Percentiles rank a stretch among this genome's conserved stretches.
These are phyloP conservation scores for Enteromius viviparus DNA, from an alignment of 2,797 vertebrate species.

Conservation along the genomic window DNA sequence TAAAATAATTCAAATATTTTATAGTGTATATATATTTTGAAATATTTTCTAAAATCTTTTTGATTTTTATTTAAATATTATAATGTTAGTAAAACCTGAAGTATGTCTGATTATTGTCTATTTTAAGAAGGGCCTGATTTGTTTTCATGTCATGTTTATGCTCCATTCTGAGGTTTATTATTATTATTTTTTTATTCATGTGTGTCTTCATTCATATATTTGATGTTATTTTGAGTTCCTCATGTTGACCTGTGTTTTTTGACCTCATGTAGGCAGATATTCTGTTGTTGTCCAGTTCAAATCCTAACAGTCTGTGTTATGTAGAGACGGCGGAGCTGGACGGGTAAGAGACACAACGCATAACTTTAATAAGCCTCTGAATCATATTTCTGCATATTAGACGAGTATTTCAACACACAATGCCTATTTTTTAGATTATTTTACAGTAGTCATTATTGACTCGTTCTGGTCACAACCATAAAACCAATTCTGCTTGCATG, in stretches of 20 bases:
- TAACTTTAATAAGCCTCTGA: slow-evolving; percentile 17
- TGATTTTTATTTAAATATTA: too few species aligned
- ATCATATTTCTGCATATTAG: background rate
- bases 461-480: background rate
- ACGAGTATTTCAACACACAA: background rate
- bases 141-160: background rate
- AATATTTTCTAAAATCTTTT: background rate
- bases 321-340: slow-evolving; percentile 84
- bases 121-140: background rate
- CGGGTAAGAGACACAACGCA: slow-evolving; percentile 70
- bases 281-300: slow-evolving; percentile 78
- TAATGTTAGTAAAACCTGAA: background rate
- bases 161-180: background rate
- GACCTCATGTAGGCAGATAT: slow-evolving; percentile 76
- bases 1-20: background rate
- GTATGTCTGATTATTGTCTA: background rate
- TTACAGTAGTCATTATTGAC: background rate
- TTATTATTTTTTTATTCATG: too few species aligned
- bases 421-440: background rate
- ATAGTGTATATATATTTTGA: too few species aligned
- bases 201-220: slow-evolving; percentile 15
- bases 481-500: background rate
- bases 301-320: slow-evolving; percentile 82
- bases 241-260: background rate
- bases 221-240: background rate